These are phyloP conservation scores for Characodon lateralis DNA, from an alignment of 2,797 vertebrate species.

Conservation along the genomic window DNA sequence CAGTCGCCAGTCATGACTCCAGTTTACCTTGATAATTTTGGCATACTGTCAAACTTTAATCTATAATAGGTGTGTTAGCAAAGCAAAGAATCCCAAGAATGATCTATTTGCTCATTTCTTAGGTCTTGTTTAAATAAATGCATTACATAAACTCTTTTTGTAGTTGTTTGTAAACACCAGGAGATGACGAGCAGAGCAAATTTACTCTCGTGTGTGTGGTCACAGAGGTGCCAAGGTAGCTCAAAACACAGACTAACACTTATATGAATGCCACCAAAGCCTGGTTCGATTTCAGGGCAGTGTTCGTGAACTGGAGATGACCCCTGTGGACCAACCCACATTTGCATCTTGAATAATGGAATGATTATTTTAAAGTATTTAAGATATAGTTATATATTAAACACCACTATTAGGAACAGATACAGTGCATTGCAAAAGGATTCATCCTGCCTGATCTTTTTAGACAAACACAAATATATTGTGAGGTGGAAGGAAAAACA, in stretches of 20 bases:
- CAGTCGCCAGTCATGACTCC: conserved; percentile 80
- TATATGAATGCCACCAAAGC: conserved; percentile 24
- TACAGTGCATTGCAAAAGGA: background rate
- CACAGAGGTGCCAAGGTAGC: conserved; percentile 59
- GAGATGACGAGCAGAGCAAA: conserved; percentile 93
- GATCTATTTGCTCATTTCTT: conserved; percentile 98
- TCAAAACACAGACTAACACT: conserved; percentile 44
- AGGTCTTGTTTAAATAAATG: conserved; percentile 96
- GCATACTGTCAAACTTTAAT: conserved; percentile 83
- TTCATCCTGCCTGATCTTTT: background rate
- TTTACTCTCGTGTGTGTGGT: conserved; percentile 91
- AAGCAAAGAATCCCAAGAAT: conserved; percentile 97
- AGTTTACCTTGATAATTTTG: conserved; percentile 85
- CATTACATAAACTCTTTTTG: conserved; percentile 94
- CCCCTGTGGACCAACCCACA: background rate
- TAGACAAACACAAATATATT: background rate
- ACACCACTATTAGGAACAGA: background rate
- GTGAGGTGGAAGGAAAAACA: background rate
- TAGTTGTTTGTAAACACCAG: conserved; percentile 99
- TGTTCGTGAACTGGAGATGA: conserved; percentile 24
- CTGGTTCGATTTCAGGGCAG: conserved; percentile 22
- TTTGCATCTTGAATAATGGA: background rate
- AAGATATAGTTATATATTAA: background rate
- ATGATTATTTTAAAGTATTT: background rate
- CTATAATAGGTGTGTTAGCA: conserved; percentile 90